These are phyloP conservation scores for Pipa parva DNA, from an alignment of 2,113 vertebrate species.

Conservation along the genomic window DNA sequence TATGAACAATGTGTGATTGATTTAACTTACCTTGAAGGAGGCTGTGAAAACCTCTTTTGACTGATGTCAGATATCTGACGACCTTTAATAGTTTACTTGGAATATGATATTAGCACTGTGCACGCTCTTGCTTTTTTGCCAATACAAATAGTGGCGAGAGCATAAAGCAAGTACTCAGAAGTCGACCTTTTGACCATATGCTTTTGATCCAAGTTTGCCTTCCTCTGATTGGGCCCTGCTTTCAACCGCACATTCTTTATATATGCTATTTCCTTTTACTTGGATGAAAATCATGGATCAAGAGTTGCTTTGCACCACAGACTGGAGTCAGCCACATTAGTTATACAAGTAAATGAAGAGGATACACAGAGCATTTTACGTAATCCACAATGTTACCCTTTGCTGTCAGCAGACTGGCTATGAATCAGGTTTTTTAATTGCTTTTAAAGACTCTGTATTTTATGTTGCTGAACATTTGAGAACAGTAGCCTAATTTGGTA, in stretches of 20 bases:
- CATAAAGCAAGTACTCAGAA: constrained; percentile 35
- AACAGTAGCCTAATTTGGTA: no score
- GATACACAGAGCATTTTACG: constrained; percentile 4
- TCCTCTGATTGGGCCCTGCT: constrained; percentile 29
- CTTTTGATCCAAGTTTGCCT: constrained; percentile 25
- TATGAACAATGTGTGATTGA: constrained; percentile 34
- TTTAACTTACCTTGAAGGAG: constrained; percentile 33
- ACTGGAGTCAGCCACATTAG: constrained; percentile 7
- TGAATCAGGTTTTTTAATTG: constrained; percentile 1
- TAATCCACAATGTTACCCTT: constrained; percentile 11
- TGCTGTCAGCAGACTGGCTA: constrained; percentile 24
- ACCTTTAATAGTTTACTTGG: constrained; percentile 26
- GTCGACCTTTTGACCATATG: constrained; percentile 19
- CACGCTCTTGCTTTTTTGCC: constrained; percentile 31
- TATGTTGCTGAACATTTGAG: no score
- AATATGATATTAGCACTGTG: constrained; percentile 29
- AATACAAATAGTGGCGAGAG: constrained; percentile 32
- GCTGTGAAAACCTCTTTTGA: constrained; percentile 20
- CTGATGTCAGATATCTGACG: constrained; percentile 31
- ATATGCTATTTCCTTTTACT: constrained; percentile 38
- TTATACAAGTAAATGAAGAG: constrained; percentile 2
- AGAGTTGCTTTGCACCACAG: constrained; percentile 15
- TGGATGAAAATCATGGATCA: constrained; percentile 18
- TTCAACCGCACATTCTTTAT: constrained; percentile 35
- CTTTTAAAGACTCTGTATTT: neutral